Percentiles rank a stretch among this genome's conserved stretches.
These are phyloP conservation scores for Gymnosoma rotundatum DNA, from an alignment of 2,888 invertebrate genomes.

Conservation along the genomic window DNA sequence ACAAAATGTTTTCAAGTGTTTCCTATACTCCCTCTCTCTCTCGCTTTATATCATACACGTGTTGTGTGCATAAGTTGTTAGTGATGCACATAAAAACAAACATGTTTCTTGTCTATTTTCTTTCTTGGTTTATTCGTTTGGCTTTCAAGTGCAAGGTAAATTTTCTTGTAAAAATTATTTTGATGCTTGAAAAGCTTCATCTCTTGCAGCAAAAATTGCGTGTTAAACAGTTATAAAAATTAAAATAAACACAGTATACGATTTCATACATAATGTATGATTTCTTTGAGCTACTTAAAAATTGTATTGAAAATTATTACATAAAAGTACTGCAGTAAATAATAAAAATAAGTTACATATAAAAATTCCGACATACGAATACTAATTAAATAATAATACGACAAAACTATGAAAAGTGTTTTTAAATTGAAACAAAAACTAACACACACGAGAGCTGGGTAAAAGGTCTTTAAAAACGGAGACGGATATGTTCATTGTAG, in stretches of 20 bases:
- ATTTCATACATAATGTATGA: constrained; percentile 63
- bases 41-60: not conserved
- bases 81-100: constrained; percentile 1
- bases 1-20: too few relatives aligned
- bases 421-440: not conserved
- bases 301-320: constrained; percentile 58
- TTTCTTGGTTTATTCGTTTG: constrained; percentile 19
- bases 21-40: not conserved
- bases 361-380: constrained; percentile 34
- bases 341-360: constrained; percentile 1
- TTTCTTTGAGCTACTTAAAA: constrained; percentile 52
- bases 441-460: not conserved
- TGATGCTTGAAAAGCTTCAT: constrained; percentile 45
- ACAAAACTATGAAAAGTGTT: constrained; percentile 58
- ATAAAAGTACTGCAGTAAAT: constrained; percentile 54
- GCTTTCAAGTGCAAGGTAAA: constrained; percentile 73
- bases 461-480: not conserved
- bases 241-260: constrained; percentile 37
- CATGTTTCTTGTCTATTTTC: constrained; percentile 13
- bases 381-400: constrained; percentile 49
- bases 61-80: not conserved
- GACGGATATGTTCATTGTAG: too few relatives aligned
- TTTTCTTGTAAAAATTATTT: constrained; percentile 46
- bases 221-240: constrained; percentile 50
- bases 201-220: constrained; percentile 60